Evolutionary conservation across 1,140 invertebrate species (phyloP).

Genomic region (Aphidius gifuensis): DNA sequence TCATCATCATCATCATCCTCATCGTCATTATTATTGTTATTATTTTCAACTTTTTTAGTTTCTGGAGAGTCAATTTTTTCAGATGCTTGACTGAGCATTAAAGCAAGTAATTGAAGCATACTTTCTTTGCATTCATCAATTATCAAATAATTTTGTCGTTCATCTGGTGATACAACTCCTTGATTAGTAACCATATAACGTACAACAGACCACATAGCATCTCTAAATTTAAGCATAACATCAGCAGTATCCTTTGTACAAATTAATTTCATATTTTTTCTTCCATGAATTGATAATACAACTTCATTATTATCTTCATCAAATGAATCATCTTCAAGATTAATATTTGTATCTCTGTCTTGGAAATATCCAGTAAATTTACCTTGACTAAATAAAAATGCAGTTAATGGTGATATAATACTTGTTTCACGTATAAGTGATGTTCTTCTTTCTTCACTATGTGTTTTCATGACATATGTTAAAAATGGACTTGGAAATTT

Average conservation of each 20-base stretch:
- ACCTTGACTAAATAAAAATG: conserved; percentile 53
- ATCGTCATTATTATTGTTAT: not conserved
- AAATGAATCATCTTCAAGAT: conserved; percentile 12
- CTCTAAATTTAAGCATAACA: conserved; percentile 50
- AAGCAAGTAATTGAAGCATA: conserved; percentile 32
- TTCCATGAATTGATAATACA: conserved; percentile 42
- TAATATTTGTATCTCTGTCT: too few species aligned
- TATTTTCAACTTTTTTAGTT: not conserved
- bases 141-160: conserved; percentile 7
- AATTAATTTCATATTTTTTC: conserved; percentile 42
- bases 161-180: conserved; percentile 13
- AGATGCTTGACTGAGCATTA: conserved; percentile 27
- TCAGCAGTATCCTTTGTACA: conserved; percentile 48
- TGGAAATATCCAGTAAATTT: conserved; percentile 23
- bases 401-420: conserved; percentile 55
- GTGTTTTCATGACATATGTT: conserved; percentile 51
- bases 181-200: conserved; percentile 55
- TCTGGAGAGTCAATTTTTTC: conserved; percentile 15
- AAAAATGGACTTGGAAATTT: conserved; percentile 44
- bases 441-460: conserved; percentile 49
- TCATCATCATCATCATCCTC: not conserved
- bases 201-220: conserved; percentile 56
- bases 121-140: conserved; percentile 29
- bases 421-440: conserved; percentile 55
- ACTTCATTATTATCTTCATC: conserved; percentile 32